These are phyloP conservation scores for Calephelis virginiensis DNA, from an alignment of 1,140 invertebrate genomes.

Conservation along the genomic window DNA sequence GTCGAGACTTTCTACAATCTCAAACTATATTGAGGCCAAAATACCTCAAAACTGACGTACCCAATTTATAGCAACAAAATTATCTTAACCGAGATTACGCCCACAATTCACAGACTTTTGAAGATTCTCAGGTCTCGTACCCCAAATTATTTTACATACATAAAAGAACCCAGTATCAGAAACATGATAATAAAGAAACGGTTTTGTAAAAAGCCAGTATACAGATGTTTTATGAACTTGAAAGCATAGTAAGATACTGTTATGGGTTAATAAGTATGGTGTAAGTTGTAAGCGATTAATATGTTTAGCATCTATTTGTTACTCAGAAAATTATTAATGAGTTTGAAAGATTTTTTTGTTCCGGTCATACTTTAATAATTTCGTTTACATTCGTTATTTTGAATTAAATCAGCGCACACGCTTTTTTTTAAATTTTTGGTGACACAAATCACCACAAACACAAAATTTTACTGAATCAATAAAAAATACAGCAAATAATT, in stretches of 20 bases:
- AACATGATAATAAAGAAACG: conserved; percentile 17
- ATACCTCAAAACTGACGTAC: neutral
- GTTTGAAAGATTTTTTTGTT: no score
- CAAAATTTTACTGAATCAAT: no score
- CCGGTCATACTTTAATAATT: no score
- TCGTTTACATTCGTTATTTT: no score
- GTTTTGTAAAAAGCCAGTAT: conserved; percentile 32
- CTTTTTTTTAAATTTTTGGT: no score
- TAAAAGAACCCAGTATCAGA: conserved; percentile 1
- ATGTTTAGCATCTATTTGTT: no score
- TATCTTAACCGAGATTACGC: conserved; percentile 8
- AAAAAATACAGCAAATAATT: no score
- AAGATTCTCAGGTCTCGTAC: neutral
- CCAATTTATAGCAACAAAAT: conserved; percentile 5
- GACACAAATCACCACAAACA: no score
- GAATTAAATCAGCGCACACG: no score
- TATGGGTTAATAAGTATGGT: conserved; percentile 35
- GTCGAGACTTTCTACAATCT: no score
- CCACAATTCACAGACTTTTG: conserved; percentile 7
- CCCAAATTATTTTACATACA: conserved; percentile 4
- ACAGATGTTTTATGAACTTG: conserved; percentile 45
- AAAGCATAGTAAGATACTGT: conserved; percentile 42
- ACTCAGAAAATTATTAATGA: no score
- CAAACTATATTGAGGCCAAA: no score
- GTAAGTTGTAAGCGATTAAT: conserved; percentile 24